These are phyloP conservation scores for Dipodomys spectabilis DNA, from an alignment of 2,113 vertebrate genomes.

Conservation along the genomic window DNA sequence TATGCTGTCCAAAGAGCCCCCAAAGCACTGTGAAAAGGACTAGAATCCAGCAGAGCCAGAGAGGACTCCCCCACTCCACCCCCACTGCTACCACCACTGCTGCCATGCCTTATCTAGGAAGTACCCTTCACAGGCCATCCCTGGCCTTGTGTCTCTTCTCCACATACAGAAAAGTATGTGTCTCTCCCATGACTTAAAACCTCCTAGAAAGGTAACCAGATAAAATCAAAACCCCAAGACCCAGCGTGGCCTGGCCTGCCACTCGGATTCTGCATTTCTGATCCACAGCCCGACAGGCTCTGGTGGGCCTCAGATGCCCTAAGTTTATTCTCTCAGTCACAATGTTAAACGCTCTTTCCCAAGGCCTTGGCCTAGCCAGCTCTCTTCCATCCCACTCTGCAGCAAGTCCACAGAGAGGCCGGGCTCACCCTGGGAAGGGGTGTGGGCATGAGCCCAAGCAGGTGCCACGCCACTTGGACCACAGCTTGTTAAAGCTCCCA, in stretches of 20 bases:
- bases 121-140: background rate
- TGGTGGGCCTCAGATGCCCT: background rate
- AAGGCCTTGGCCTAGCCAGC: background rate
- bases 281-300: background rate
- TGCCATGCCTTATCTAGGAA: background rate
- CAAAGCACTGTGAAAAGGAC: background rate
- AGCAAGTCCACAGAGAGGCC: background rate
- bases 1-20: too few relatives aligned
- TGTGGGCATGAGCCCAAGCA: background rate
- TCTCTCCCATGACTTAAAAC: background rate
- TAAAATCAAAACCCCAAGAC: background rate
- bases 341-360: background rate
- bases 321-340: background rate
- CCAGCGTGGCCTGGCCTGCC: background rate
- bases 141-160: background rate
- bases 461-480: background rate
- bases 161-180: background rate
- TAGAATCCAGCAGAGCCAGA: background rate
- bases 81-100: background rate
- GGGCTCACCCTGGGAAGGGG: background rate
- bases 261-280: too few relatives aligned
- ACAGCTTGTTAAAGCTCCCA: background rate
- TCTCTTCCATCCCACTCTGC: background rate
- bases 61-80: too few relatives aligned
- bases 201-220: background rate